Base-by-base conservation (phyloP, 2,888 invertebrate species). In the Candidula unifasciata region DNA sequence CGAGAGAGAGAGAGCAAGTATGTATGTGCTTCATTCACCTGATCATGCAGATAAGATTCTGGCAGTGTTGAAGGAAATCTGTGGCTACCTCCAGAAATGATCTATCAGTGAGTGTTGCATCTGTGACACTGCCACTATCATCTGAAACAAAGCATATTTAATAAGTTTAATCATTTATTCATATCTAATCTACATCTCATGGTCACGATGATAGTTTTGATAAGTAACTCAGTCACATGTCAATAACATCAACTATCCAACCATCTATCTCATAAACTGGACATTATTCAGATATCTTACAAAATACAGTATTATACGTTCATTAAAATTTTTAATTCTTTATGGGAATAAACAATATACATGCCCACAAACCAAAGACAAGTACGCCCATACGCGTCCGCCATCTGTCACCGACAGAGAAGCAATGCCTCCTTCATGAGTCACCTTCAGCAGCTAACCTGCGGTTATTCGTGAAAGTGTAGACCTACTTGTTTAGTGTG, bases 1-100 rank as follows among this genome's bases (percentile, higher is more conserved):
- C n/a, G n/a, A n/a, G n/a, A n/a, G n/a, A n/a, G n/a, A n/a, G n/a
- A n/a, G n/a, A n/a, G n/a, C n/a, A n/a, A n/a, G n/a, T n/a, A n/a
- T n/a, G n/a, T n/a, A 33, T 57, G 3, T 37, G 57, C 8, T 68
- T 37, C 44, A 27, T 68, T n/a, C 68, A 79, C 79, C 79, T 79
- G 6, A 79, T 64, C 66, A 66, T 37, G 3, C 3, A 44, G 37
- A 44, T 35, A 2, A 79, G 66, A 13, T 52, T 79, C 64, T 79
- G 37, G 44, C 66, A 79, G n/a, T 66, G 44, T 44, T 68, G 44
- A 68, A 6, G 27, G 27, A 79, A 79, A 33, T 18, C 18, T 2
- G 18, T 44, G 27, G 30, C 79, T 37, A 52, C 5, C 44, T 79
- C 2, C 16, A 27, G 30, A 37, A 79, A 10, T 35, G 79, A 66